phyloP scores from a whole-genome alignment of 2,113 vertebrate species.

The Corythaeola cristata region DNA sequence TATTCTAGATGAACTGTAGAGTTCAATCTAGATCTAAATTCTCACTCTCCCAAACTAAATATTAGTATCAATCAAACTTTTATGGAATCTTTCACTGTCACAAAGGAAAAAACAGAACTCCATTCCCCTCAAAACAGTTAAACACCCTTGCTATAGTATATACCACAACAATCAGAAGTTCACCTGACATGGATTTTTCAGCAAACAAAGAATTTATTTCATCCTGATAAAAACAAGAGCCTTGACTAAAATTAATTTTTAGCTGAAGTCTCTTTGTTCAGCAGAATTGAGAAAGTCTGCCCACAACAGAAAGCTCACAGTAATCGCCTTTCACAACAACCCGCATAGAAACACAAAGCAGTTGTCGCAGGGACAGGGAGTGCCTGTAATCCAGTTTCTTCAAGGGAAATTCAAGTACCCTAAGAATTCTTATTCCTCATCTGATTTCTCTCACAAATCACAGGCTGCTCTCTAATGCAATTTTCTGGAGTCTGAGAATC shows the following conservation, averaged over 20 bases:
- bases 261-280: constrained; percentile 42
- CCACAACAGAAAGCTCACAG: constrained; percentile 3
- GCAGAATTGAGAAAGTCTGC: constrained; percentile 37
- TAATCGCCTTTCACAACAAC: constrained; percentile 32
- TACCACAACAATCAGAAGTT: background rate
- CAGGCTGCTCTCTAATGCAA: constrained; percentile 80
- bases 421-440: constrained; percentile 73
- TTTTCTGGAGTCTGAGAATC: constrained; percentile 78
- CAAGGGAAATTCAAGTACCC: constrained; percentile 70
- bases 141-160: background rate
- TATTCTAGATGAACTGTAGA: background rate
- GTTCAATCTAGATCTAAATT: background rate
- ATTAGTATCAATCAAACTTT: background rate
- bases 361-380: constrained; percentile 50
- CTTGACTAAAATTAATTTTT: constrained; percentile 35
- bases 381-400: constrained; percentile 80
- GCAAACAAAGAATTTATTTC: constrained; percentile 40
- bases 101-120: background rate
- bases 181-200: constrained; percentile 15
- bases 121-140: background rate
- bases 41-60: background rate
- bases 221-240: constrained; percentile 16
- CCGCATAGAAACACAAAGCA: constrained; percentile 73
- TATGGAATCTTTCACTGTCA: background rate
- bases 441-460: constrained; percentile 70